Evolutionary conservation across 2,113 vertebrate genomes (phyloP).

Genomic region (Tricholaema leucomelas): DNA sequence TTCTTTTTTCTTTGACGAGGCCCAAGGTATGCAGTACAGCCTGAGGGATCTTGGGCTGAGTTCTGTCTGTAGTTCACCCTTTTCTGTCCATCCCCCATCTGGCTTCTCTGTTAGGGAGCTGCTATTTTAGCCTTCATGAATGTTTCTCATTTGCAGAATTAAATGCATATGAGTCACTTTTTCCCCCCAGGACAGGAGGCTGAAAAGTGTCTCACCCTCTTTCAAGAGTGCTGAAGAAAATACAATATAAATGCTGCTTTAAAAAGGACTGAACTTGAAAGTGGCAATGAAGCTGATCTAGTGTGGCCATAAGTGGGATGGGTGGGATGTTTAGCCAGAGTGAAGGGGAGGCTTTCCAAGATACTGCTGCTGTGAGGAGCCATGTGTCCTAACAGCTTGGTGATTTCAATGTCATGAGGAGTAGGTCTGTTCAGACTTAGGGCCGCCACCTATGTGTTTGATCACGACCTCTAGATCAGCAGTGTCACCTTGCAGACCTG

Average conservation of each 20-base stretch:
- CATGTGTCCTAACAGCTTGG: accelerated
- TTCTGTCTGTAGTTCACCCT: neutral
- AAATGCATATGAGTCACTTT: neutral
- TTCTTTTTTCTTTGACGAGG: no score
- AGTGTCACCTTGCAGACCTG: neutral
- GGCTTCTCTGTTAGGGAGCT: neutral
- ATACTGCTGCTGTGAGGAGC: neutral
- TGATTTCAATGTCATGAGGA: neutral
- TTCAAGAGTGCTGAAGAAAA: neutral
- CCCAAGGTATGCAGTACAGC: neutral
- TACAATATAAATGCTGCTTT: neutral
- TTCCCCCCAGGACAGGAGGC: neutral
- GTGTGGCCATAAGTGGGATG: neutral
- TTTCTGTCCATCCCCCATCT: neutral
- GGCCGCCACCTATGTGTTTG: neutral
- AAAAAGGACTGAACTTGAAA: neutral
- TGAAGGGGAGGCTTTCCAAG: accelerated
- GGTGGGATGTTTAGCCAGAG: neutral
- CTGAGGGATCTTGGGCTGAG: neutral
- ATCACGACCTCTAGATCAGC: neutral
- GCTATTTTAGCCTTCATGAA: neutral
- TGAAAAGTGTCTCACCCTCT: neutral
- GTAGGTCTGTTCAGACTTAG: neutral
- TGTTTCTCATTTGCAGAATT: neutral
- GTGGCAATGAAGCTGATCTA: neutral